phyloP scores from a whole-genome alignment of 2,797 vertebrate species.

The Spinibarbus caldwelli region DNA sequence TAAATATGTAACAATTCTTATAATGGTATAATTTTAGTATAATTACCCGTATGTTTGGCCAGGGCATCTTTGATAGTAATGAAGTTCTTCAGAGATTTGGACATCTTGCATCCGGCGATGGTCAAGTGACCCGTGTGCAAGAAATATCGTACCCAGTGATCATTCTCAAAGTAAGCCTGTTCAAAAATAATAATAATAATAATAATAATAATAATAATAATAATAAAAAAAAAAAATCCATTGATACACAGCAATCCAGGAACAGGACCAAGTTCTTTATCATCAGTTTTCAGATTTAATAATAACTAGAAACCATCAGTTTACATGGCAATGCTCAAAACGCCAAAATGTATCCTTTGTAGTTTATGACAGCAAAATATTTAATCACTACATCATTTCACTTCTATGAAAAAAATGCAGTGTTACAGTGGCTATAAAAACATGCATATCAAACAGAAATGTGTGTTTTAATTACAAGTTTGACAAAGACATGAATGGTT shows the following conservation, averaged over 20 bases:
- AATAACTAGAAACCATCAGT: not conserved
- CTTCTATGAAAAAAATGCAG: not conserved
- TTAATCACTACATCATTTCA: not conserved
- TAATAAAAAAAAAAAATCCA: too few species aligned
- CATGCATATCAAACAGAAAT: not conserved
- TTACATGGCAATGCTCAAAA: not conserved
- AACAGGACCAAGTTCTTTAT: not conserved
- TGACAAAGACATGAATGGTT: not conserved
- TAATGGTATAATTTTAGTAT: not conserved
- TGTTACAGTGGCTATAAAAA: not conserved
- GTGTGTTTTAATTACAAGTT: not conserved
- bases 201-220: too few species aligned
- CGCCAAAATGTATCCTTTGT: not conserved
- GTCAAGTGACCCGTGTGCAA: slow-evolving; percentile 97
- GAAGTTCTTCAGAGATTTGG: slow-evolving; percentile 98
- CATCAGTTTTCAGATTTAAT: not conserved
- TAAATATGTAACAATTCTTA: not conserved
- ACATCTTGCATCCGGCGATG: slow-evolving; percentile 99
- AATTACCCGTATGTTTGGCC: slow-evolving; percentile 89
- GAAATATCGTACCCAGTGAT: slow-evolving; percentile 97
- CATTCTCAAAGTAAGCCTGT: slow-evolving; percentile 94
- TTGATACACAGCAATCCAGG: not conserved
- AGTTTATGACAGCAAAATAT: not conserved
- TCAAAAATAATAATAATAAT: too few species aligned
- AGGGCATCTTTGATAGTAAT: slow-evolving; percentile 97